Evolutionary conservation across 1,140 invertebrate genomes (phyloP).

Genomic region (Adoxophyes honmai): DNA sequence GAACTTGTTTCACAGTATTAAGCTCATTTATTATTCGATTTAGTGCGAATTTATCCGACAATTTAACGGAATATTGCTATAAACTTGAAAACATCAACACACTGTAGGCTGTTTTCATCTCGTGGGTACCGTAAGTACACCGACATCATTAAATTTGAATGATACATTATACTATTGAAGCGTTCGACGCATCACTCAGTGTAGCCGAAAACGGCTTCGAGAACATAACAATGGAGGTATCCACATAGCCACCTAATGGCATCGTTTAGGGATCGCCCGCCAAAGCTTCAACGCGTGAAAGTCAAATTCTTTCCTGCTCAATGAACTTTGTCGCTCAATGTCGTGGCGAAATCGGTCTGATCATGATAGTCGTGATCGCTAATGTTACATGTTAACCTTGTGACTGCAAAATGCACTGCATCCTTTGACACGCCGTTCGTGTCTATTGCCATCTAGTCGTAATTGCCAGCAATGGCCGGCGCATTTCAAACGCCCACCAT

Average conservation of each 20-base stretch:
- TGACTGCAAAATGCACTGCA: constrained; percentile 25
- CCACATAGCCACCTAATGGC: constrained; percentile 8
- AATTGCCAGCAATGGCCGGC: constrained; percentile 18
- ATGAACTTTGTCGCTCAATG: constrained; percentile 28
- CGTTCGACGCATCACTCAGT: constrained; percentile 4
- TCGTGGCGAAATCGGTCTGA: constrained; percentile 32
- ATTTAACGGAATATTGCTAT: constrained; percentile 1
- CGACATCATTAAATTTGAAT: constrained; percentile 5
- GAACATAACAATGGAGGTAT: constrained; percentile 4
- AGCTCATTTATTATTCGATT: constrained; percentile 60
- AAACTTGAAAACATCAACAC: background rate
- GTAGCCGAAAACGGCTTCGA: constrained; percentile 6
- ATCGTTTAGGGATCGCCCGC: constrained; percentile 6
- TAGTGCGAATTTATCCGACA: constrained; percentile 21
- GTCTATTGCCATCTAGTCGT: background rate
- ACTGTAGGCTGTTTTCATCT: background rate
- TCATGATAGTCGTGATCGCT: constrained; percentile 23
- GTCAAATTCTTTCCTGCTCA: constrained; percentile 17
- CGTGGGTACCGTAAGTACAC: background rate
- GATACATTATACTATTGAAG: constrained; percentile 1
- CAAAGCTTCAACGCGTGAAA: constrained; percentile 20
- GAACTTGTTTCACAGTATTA: constrained; percentile 33
- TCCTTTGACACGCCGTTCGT: constrained; percentile 17
- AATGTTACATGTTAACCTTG: constrained; percentile 21
- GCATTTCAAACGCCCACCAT: constrained; percentile 29